These are phyloP conservation scores for Ridgeia piscesae DNA, from an alignment of 1,140 invertebrate genomes.

Conservation along the genomic window DNA sequence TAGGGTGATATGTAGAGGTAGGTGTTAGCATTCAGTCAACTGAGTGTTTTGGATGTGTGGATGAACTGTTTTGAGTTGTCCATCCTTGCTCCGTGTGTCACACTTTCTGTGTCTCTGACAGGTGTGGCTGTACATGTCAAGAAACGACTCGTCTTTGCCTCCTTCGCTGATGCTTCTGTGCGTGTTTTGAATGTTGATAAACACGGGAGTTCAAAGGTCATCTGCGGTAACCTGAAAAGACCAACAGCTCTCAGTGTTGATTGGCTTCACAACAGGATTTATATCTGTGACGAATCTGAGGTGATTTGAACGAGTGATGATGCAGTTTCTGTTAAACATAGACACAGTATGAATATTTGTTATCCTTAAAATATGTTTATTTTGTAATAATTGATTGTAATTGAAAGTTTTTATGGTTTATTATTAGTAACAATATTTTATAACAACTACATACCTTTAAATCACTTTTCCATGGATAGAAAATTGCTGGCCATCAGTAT, in stretches of 20 bases:
- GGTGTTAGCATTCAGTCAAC: too few relatives aligned
- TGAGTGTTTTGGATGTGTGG: too few relatives aligned
- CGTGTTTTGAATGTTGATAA: neutral
- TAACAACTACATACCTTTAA: too few relatives aligned
- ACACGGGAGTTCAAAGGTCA: neutral
- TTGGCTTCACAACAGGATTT: slow-evolving; percentile 82
- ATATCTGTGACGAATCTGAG: slow-evolving; percentile 65
- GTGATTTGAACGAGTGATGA: slow-evolving; percentile 27
- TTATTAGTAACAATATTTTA: too few relatives aligned
- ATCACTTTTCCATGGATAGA: neutral
- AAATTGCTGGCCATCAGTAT: slow-evolving; percentile 61
- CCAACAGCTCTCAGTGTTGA: slow-evolving; percentile 70
- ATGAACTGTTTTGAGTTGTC: too few relatives aligned
- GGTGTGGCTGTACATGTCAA: slow-evolving; percentile 74
- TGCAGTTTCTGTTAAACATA: neutral
- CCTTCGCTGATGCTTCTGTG: neutral
- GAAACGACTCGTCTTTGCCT: neutral
- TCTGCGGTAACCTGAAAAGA: slow-evolving; percentile 25
- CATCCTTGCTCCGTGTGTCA: too few relatives aligned
- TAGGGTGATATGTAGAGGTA: too few relatives aligned
- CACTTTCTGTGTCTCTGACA: slow-evolving; percentile 39
- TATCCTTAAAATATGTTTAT: too few relatives aligned
- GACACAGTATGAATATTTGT: too few relatives aligned
- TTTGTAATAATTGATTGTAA: too few relatives aligned
- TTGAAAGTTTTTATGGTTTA: too few relatives aligned